phyloP scores from a whole-genome alignment of 2,888 invertebrate species.

The Trichopoda pennipes region DNA sequence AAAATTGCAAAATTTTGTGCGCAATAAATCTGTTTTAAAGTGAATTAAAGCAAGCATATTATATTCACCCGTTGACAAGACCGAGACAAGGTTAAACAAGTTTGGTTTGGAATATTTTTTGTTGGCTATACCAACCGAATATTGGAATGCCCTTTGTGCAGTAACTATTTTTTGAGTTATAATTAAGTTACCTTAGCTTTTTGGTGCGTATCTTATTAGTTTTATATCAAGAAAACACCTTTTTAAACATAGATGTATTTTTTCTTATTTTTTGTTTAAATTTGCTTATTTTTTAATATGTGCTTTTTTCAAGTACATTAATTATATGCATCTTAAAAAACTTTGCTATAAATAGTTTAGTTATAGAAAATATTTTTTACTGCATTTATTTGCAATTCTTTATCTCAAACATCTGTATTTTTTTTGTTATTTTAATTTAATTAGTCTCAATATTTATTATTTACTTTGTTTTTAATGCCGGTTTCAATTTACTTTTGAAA shows the following conservation, averaged over 20 bases:
- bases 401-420: constrained; percentile 46
- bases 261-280: constrained; percentile 22
- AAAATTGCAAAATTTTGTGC: not conserved
- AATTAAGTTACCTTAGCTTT: not conserved
- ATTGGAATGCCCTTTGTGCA: too few species aligned
- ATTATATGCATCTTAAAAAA: not conserved
- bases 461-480: constrained; percentile 44
- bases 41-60: not conserved
- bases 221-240: constrained; percentile 36
- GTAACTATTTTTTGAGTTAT: not conserved
- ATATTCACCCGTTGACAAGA: too few species aligned
- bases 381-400: constrained; percentile 40
- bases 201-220: not conserved
- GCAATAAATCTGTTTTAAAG: too few species aligned
- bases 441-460: constrained; percentile 41
- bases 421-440: constrained; percentile 25
- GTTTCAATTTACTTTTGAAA: constrained; percentile 36
- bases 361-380: constrained; percentile 20
- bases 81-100: too few species aligned
- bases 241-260: constrained; percentile 37
- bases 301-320: constrained; percentile 21
- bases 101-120: too few species aligned
- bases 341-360: constrained; percentile 24
- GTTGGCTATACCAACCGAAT: too few species aligned
- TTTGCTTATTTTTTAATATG: constrained; percentile 1